Percentiles rank a stretch among this genome's conserved stretches.
These are phyloP conservation scores for Urocynchramus pylzowi DNA, from an alignment of 2,113 vertebrate species.

Conservation along the genomic window DNA sequence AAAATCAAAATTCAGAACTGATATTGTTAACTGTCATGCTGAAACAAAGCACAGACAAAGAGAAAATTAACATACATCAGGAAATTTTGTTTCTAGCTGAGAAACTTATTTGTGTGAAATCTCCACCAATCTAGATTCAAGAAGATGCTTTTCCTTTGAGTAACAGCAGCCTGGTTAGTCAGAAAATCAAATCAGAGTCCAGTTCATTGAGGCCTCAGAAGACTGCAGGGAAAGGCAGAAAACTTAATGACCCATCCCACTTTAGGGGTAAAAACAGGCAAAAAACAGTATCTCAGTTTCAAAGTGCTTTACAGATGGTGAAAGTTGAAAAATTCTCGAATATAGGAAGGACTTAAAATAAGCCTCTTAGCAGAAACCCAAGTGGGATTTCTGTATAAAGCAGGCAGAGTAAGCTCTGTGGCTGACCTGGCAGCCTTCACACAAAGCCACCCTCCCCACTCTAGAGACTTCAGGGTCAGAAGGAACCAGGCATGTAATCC, in stretches of 20 bases:
- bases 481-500: not conserved
- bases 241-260: not conserved
- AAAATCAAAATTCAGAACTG: not conserved
- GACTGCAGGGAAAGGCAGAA: not conserved
- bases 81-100: slow-evolving; percentile 32
- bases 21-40: not conserved
- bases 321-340: not conserved
- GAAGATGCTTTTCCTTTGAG: not conserved
- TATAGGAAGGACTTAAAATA: not conserved
- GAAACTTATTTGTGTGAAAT: not conserved
- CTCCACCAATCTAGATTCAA: slow-evolving; percentile 36
- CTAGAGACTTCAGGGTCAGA: not conserved
- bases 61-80: not conserved
- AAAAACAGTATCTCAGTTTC: not conserved
- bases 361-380: not conserved
- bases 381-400: not conserved
- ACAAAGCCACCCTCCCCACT: not conserved
- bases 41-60: slow-evolving; percentile 16
- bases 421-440: not conserved
- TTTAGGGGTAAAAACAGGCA: not conserved
- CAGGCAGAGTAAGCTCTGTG: too few relatives aligned
- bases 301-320: not conserved
- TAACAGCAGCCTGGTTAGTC: not conserved
- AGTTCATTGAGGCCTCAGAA: not conserved
- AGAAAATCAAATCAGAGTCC: not conserved